Base-by-base conservation (phyloP, 2,113 vertebrate genomes). In the Cephalopterus ornatus region DNA sequence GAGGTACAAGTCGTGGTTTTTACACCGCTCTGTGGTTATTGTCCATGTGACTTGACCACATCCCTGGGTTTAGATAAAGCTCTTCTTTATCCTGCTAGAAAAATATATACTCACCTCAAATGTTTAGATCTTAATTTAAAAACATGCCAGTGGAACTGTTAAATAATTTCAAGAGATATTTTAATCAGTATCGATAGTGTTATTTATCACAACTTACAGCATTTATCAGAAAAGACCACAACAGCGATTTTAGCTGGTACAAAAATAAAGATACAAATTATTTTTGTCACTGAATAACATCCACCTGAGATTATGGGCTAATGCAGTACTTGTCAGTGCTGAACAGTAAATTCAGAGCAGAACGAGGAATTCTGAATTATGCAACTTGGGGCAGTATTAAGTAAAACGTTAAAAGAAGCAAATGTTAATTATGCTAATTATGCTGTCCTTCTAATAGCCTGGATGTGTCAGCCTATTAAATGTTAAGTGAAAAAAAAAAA, bases 401-500 rank as follows among this genome's bases (percentile, higher is more conserved):
- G 39, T 14, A 41, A n/a, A 33, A 63, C 27, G 26, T 17, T 28
- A 18, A 28, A 74, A 56, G 12, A 58, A 63, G 14, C 2, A 24
- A 46, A 17, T 14, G 12, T 55, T 53, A 37, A 20, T 30, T 37
- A 22, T 55, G 47, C 15, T 53, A 37, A 20, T 30, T 37, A 22
- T 55, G 47, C 15, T 32, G 2, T 37, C 8, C 50, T 22, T 37
- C 39, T 62, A 33, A 9, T 10, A 66, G 21, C 22, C 22, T 28
- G 8, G 12, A 56, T 16, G 14, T 41, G 22, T 33, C 14, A 26
- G 11, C 27, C 21, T 44, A 15, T 17, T 35, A 39, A 39, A 19
- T 2, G 6, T 0, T 0, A 59, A 37, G 6, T 7, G 11, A 8
- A 2, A 3, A 5, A 14, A 14, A 2, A 3, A 5, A 7, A 5